phyloP scores from a whole-genome alignment of 2,113 vertebrate species.

The Vimba vimba region DNA sequence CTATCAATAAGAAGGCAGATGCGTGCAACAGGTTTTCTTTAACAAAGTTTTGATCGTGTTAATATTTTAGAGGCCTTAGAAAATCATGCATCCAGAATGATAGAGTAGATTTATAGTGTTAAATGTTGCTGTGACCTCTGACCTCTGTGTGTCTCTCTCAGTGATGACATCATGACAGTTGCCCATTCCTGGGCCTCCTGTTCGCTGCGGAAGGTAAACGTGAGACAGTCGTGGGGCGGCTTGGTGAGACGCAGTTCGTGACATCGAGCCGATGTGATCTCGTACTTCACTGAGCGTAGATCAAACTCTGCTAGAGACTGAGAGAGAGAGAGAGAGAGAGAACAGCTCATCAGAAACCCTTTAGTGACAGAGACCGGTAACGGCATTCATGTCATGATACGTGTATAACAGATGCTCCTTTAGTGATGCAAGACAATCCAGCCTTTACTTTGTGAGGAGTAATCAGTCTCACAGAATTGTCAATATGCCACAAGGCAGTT shows the following conservation, averaged over 20 bases:
- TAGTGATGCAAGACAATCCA: too few species aligned
- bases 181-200: slow-evolving; percentile 86
- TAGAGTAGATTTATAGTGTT: neutral
- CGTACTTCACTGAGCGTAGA: slow-evolving; percentile 78
- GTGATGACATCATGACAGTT: slow-evolving; percentile 82
- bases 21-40: too few species aligned
- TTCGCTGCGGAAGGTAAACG: slow-evolving; percentile 82
- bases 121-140: neutral
- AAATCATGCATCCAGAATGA: neutral
- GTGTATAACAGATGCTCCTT: too few species aligned
- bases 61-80: neutral
- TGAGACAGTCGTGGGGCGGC: slow-evolving; percentile 72
- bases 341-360: neutral
- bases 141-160: slow-evolving; percentile 83
- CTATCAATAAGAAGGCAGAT: too few species aligned
- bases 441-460: too few species aligned
- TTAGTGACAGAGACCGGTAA: too few species aligned
- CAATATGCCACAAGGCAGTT: too few species aligned
- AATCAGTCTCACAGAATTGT: too few species aligned
- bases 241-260: slow-evolving; percentile 77
- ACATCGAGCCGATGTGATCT: slow-evolving; percentile 73
- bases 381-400: too few species aligned
- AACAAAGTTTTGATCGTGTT: too few species aligned
- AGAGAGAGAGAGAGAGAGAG: slow-evolving; percentile 18
- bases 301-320: slow-evolving; percentile 82